Evolutionary conservation across 1,140 invertebrate species (phyloP).

Genomic region (Cephus cinctus): DNA sequence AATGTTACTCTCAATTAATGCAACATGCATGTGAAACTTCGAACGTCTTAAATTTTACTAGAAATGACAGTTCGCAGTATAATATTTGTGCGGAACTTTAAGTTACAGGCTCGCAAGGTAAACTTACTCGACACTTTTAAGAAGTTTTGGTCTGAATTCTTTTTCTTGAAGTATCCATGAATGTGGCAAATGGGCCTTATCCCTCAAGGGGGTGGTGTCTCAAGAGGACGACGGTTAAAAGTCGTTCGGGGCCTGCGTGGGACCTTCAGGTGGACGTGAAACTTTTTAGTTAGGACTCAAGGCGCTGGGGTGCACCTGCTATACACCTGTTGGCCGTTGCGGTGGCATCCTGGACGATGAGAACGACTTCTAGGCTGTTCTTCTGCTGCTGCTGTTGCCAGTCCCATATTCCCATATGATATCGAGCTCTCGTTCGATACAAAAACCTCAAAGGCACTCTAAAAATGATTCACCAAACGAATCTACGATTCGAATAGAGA

Average conservation of each 20-base stretch:
- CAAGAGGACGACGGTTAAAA: neutral
- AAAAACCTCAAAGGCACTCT: no score
- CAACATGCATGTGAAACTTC: no score
- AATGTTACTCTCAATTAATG: no score
- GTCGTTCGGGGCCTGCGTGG: slow-evolving; percentile 26
- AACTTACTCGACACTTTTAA: no score
- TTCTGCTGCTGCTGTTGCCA: neutral
- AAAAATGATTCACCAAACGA: no score
- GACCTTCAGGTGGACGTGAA: slow-evolving; percentile 43
- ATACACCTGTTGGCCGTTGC: slow-evolving; percentile 47
- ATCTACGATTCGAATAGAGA: no score
- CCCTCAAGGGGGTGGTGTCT: neutral
- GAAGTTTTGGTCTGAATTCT: slow-evolving; percentile 30
- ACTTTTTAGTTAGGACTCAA: slow-evolving; percentile 36
- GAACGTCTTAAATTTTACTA: no score
- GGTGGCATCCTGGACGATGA: slow-evolving; percentile 1
- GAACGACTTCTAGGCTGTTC: slow-evolving; percentile 1
- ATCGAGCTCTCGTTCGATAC: neutral
- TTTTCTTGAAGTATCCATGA: slow-evolving; percentile 7
- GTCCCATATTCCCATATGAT: neutral
- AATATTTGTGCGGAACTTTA: no score
- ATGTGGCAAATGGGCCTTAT: neutral
- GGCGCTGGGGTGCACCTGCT: slow-evolving; percentile 42
- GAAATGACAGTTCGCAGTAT: no score
- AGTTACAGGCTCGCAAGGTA: no score